Conservation (phyloP, 1,140 invertebrate species). For the Calephelis virginiensis region DNA sequence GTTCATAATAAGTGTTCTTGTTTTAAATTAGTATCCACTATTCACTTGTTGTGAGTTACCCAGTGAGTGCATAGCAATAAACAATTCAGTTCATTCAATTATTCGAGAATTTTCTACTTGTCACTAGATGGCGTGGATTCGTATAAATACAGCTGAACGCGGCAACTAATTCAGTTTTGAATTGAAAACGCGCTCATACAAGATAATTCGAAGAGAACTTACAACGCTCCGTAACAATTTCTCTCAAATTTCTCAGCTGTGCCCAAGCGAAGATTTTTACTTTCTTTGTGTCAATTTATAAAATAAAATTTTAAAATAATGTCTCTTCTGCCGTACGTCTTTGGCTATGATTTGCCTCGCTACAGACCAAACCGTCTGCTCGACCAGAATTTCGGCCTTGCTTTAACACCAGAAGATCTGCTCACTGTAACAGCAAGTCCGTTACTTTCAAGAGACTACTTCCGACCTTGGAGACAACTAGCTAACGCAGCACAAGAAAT, state of each 20-base stretch:
- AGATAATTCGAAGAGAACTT: neutral
- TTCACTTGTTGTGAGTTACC: neutral
- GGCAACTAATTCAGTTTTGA: constrained; percentile 3
- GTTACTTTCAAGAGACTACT: constrained; percentile 59
- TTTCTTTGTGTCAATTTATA: neutral
- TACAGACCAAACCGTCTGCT: constrained; percentile 75
- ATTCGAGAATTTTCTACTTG: constrained; percentile 48
- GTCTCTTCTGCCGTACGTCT: constrained; percentile 56
- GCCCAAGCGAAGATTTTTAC: constrained; percentile 15
- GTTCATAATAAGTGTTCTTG: no score
- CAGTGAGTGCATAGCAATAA: constrained; percentile 5
- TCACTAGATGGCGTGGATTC: constrained; percentile 50
- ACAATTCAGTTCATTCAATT: constrained; percentile 3
- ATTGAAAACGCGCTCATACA: constrained; percentile 2
- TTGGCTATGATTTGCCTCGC: constrained; percentile 60
- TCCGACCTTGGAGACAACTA: constrained; percentile 76
- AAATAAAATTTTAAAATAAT: constrained; percentile 34
- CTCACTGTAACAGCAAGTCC: constrained; percentile 61
- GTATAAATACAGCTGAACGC: constrained; percentile 43
- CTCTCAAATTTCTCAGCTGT: constrained; percentile 23
- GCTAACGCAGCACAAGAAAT: constrained; percentile 47
- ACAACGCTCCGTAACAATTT: constrained; percentile 22
- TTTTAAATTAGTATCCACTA: neutral
- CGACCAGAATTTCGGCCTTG: constrained; percentile 81
- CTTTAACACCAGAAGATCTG: constrained; percentile 78